A percentile compares a stretch with the other conserved stretches of the same genome.
phyloP scores from a whole-genome alignment of 2,113 vertebrate species.

The Ceuthmochares aereus region DNA sequence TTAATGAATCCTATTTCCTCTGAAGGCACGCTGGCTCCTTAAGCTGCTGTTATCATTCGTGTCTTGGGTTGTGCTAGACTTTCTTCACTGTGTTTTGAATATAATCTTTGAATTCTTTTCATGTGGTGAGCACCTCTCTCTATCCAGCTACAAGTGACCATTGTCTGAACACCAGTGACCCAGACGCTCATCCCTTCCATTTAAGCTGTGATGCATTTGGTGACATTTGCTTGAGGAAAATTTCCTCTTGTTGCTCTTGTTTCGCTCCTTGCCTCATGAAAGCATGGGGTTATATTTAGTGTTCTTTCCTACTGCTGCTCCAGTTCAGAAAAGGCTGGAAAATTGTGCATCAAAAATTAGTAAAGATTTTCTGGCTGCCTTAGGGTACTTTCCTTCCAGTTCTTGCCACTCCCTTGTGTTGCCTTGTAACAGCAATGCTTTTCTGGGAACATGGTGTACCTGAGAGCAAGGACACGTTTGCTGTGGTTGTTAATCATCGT shows the following conservation, averaged over 20 bases:
- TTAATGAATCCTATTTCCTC: accelerated
- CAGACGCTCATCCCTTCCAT: background rate
- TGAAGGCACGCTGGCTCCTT: background rate
- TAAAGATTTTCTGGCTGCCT: background rate
- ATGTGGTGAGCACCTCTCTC: background rate
- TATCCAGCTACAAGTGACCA: accelerated
- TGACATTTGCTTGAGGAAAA: background rate
- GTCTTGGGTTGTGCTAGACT: background rate
- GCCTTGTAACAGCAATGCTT: background rate
- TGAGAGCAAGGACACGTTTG: background rate
- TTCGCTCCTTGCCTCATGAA: background rate
- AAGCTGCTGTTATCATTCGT: background rate
- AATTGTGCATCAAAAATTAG: background rate
- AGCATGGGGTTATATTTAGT: background rate
- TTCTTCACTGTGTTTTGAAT: background rate
- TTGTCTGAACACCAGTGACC: background rate
- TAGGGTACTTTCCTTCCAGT: background rate
- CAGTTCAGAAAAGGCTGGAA: slow-evolving; percentile 10
- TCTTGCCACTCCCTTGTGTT: accelerated
- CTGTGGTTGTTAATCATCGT: background rate
- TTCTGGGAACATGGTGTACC: background rate
- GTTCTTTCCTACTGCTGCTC: background rate
- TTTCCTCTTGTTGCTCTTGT: background rate
- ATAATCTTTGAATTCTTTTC: background rate
- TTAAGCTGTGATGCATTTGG: background rate